Base-by-base conservation (phyloP, 2,113 vertebrate genomes). In the Ibidorhyncha struthersii region DNA sequence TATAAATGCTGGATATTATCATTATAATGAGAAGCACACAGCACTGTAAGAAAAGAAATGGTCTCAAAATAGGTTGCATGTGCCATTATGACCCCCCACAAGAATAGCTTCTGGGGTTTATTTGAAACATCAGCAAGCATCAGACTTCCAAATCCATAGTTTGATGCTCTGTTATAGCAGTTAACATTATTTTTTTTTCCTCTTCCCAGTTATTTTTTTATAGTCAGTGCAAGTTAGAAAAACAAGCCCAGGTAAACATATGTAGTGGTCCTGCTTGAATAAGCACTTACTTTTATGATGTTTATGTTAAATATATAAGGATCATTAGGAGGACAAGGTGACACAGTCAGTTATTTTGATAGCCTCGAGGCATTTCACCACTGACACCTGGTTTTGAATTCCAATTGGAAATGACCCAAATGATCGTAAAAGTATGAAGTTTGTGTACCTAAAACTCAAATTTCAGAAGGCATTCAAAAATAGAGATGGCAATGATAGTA, bases 301-400 rank as follows among this genome's bases (percentile, higher is more conserved):
- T 97, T 96, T 97, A 93, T 96, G 91, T 97, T 98, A 96, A 97
- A 97, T 97, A 97, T 92, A 91, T 96, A 94, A 97, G 96, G 97
- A 98, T 98, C 97, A 96, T 97, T 98, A 98, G 96, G 95, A 97
- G 96, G 97, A 97, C 97, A 98, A 98, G 97, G 97, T 98, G 97
- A 98, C 97, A 97, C 86, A 96, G 92, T 82, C 94, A 92, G 86
- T 97, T 97, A 95, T 97, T 97, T 95, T 96, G 90, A 97, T 95
- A 95, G 97, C 96, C 97, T 98, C 15, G 23, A 97, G 97, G 94
- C 95, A 96, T 95, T 97, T 97, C 95, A 94, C 94, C 79, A 62
- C 95, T 97, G 97, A 94, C 96, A 98, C 94, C 79, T 96, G 95
- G 65, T 58, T 65, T 93, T 93, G 94, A 93, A 98, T 98, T 96